Evolutionary conservation across 1,140 invertebrate genomes (phyloP), one percentile per base, ranked within the genome.

Genomic region (Drosophila leontia): DNA sequence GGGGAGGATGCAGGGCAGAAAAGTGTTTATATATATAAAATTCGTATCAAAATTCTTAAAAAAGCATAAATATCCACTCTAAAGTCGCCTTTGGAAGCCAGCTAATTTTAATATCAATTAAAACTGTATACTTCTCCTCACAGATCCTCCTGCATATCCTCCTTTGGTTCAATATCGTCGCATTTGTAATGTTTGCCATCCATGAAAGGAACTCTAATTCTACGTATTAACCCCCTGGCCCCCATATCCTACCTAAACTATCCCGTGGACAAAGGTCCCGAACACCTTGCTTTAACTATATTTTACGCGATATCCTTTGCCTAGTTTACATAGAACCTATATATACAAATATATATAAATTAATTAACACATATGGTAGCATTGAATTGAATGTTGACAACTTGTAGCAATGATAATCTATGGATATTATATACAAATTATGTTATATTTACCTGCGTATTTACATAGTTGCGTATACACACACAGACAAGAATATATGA

Each of bases 181-280:
- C 82, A 82, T 80, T 57, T 78, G 84, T 65, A 87, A 88, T 84
- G 74, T 88, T 84, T 87, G 85, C 84, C 84, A 87, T 88, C 84
- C 84, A 88, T 32, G 57, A 65, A 42, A 60, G 57, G 47, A 70
- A 65, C 71, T 67, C 50, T 59, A 76, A 23, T 53, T 67, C 45
- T 59, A 72, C 34, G 47, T 32, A 56, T 48, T 59, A 74, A 55
- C 35, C 59, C 48, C 55, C 51, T 13, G 42, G 23, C 23, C 45
- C 59, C 44, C 37, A n/a, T 71, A n/a, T 50, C 37, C 41, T n/a
- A 23, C n/a, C 53, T n/a, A 59, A n/a, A 60, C 44, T 70, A 44
- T 45, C 37, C 34, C 51, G 29, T 9, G 12, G 51, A 35, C 11
- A 19, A n/a, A 57, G 63, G 62, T 64, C 55, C 42, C 29, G 2